Evolutionary conservation across 2,113 vertebrate genomes (phyloP).

Genomic region (Motacilla tschutschensis): DNA sequence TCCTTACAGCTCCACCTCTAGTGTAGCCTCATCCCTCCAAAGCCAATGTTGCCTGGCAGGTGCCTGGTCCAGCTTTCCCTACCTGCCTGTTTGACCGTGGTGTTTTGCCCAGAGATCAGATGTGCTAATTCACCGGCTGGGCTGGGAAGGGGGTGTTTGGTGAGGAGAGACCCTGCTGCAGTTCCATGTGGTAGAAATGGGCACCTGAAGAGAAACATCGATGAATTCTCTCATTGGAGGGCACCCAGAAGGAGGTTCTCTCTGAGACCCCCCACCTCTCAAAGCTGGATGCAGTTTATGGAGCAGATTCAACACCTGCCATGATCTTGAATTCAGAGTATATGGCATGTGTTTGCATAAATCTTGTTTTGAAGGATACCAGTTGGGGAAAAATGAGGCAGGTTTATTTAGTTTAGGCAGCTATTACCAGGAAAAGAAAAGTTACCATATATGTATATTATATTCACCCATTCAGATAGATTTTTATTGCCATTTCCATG

Average conservation of each 20-base stretch:
- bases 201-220: no score
- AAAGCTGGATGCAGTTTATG: not conserved
- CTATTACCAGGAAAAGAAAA: accelerated
- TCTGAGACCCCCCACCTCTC: not conserved
- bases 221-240: not conserved
- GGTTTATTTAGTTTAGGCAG: not conserved
- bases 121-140: not conserved
- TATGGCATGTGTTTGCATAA: not conserved
- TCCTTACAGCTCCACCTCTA: not conserved
- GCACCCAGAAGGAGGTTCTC: not conserved
- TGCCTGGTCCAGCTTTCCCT: not conserved
- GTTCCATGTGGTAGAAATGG: not conserved
- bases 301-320: not conserved
- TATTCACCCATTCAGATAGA: not conserved
- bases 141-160: not conserved
- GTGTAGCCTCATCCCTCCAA: not conserved
- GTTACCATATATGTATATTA: not conserved
- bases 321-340: not conserved
- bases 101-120: not conserved
- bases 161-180: not conserved
- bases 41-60: accelerated
- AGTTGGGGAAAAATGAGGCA: not conserved
- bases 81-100: not conserved
- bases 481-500: not conserved
- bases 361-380: not conserved